Conservation (phyloP, 2,888 invertebrate species). For the Phragmatobia fuliginosa region DNA sequence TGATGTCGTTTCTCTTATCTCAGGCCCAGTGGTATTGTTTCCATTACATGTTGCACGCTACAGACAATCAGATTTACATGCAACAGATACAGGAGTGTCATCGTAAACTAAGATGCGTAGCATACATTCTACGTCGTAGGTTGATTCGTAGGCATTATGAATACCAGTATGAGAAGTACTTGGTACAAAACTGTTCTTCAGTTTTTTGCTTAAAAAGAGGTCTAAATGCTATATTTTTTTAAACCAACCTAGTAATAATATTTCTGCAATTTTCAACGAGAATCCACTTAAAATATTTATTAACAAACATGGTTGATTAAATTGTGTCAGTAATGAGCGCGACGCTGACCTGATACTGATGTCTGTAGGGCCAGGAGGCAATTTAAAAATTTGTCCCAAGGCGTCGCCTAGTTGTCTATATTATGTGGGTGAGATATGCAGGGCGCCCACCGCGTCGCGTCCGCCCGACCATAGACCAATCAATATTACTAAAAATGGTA, state of each 20-base stretch:
- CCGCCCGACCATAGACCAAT: conserved; percentile 48
- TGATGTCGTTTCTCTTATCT: conserved; percentile 71
- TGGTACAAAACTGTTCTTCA: not conserved
- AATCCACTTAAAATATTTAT: conserved; percentile 40
- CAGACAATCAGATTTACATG: conserved; percentile 5
- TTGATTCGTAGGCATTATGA: not conserved
- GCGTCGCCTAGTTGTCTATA: conserved; percentile 76
- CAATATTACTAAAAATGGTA: conserved; percentile 44
- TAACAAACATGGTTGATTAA: conserved; percentile 42
- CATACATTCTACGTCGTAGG: conserved; percentile 15
- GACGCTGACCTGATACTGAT: conserved; percentile 52
- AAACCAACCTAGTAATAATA: conserved; percentile 22
- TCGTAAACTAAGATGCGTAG: conserved; percentile 14
- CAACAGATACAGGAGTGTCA: not conserved
- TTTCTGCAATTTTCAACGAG: conserved; percentile 26
- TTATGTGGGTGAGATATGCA: conserved; percentile 70
- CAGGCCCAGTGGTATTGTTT: conserved; percentile 60
- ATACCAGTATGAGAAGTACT: not conserved
- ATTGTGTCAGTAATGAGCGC: conserved; percentile 52
- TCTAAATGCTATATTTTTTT: not conserved
- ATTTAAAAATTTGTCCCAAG: conserved; percentile 83
- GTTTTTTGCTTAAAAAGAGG: not conserved
- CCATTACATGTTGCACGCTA: conserved; percentile 46
- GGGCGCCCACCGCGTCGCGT: conserved; percentile 57
- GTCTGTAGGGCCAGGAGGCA: conserved; percentile 70